phyloP scores from a whole-genome alignment of 1,140 invertebrate species.

The Dendrolimus punctatus region DNA sequence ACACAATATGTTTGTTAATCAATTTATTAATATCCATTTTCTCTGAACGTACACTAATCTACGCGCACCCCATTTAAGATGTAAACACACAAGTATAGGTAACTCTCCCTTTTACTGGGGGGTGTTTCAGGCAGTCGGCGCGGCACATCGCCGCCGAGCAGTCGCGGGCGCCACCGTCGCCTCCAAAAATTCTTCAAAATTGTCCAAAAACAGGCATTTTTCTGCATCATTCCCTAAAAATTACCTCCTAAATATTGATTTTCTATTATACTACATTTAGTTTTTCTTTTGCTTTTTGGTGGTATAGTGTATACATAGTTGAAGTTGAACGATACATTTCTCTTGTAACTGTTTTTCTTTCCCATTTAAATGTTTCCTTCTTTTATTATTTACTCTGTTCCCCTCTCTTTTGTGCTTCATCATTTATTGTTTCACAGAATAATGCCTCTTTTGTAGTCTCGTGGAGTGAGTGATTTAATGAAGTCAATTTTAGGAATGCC shows the following conservation, averaged over 20 bases:
- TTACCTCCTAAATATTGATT: too few relatives aligned
- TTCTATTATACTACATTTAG: too few relatives aligned
- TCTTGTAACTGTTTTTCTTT: too few relatives aligned
- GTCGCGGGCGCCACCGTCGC: slow-evolving; percentile 19
- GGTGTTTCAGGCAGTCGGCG: slow-evolving; percentile 32
- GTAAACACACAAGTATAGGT: slow-evolving; percentile 60
- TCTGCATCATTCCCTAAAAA: not conserved
- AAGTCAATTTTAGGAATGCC: slow-evolving; percentile 15
- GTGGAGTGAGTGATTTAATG: slow-evolving; percentile 7
- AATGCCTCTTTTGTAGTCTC: slow-evolving; percentile 10
- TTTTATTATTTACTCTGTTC: slow-evolving; percentile 3
- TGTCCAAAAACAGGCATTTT: slow-evolving; percentile 8
- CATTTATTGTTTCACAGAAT: slow-evolving; percentile 6
- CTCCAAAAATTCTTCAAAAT: slow-evolving; percentile 14
- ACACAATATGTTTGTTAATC: too few relatives aligned
- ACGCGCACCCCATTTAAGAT: slow-evolving; percentile 54
- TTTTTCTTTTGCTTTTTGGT: too few relatives aligned
- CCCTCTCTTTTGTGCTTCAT: slow-evolving; percentile 7
- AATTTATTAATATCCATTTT: not conserved
- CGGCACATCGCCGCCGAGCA: slow-evolving; percentile 38
- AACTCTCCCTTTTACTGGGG: slow-evolving; percentile 23
- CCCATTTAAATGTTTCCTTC: slow-evolving; percentile 8
- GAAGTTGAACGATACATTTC: too few relatives aligned
- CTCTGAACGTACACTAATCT: slow-evolving; percentile 30
- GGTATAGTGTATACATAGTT: too few relatives aligned